Evolutionary conservation across 2,888 invertebrate species (phyloP).

Genomic region (Cynaeus angustus): DNA sequence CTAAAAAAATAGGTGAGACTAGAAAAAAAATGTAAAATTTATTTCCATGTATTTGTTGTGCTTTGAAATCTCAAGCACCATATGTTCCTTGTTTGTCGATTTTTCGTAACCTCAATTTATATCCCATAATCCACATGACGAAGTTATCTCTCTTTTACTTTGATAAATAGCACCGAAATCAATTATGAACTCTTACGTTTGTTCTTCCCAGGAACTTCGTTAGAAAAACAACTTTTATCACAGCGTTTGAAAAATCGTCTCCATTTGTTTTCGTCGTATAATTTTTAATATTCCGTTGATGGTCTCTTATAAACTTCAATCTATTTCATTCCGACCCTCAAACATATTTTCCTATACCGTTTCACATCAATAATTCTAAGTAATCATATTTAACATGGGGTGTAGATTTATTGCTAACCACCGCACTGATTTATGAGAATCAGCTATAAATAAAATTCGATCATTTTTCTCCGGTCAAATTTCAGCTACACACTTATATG

Average conservation of each 20-base stretch:
- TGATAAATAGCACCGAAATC: constrained; percentile 29
- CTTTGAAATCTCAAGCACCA: too few species aligned
- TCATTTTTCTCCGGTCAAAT: constrained; percentile 36
- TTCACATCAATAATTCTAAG: constrained; percentile 32
- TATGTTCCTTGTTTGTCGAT: not conserved
- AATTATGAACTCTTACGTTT: constrained; percentile 36
- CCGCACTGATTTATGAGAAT: constrained; percentile 39
- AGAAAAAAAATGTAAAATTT: too few species aligned
- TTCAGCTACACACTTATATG: constrained; percentile 32
- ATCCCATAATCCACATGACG: constrained; percentile 20
- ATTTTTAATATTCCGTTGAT: constrained; percentile 42
- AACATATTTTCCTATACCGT: constrained; percentile 22
- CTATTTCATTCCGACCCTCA: constrained; percentile 17
- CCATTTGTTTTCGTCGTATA: constrained; percentile 31
- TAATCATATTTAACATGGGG: constrained; percentile 43
- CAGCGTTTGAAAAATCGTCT: constrained; percentile 33
- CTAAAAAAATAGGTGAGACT: too few species aligned
- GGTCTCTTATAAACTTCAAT: constrained; percentile 33
- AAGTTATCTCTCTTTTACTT: constrained; percentile 17
- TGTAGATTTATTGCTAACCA: constrained; percentile 39
- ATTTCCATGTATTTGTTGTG: too few species aligned
- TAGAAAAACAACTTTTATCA: constrained; percentile 33
- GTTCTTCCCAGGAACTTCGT: constrained; percentile 24
- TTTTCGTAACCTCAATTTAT: constrained; percentile 4
- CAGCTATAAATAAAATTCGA: constrained; percentile 43